Conservation (phyloP, 2,797 vertebrate genomes). For the Lutjanus argentimaculatus region DNA sequence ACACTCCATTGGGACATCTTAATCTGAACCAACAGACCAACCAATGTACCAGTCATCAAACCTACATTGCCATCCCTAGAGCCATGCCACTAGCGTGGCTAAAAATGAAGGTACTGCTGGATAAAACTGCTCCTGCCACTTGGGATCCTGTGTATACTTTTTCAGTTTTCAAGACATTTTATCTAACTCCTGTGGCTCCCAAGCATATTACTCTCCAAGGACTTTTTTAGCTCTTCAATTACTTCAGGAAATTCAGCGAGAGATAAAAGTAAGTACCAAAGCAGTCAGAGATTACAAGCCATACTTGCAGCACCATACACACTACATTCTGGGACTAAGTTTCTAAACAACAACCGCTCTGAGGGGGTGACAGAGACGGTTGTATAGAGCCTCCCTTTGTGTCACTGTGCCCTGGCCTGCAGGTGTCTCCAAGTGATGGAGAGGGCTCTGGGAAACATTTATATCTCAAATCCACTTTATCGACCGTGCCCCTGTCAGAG, state of each 20-base stretch:
- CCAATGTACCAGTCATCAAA: not conserved
- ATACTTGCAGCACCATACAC: constrained; percentile 24
- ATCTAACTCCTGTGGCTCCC: constrained; percentile 59
- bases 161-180: constrained; percentile 64
- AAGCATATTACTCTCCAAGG: constrained; percentile 51
- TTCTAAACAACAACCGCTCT: constrained; percentile 49
- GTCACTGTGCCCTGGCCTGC: constrained; percentile 67
- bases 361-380: constrained; percentile 50
- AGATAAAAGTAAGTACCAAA: constrained; percentile 68
- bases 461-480: constrained; percentile 87
- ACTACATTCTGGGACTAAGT: constrained; percentile 43
- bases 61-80: not conserved
- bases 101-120: constrained; percentile 27
- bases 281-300: constrained; percentile 57
- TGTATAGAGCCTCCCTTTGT: constrained; percentile 60
- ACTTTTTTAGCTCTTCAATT: constrained; percentile 65
- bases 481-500: constrained; percentile 80
- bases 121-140: constrained; percentile 44
- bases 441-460: constrained; percentile 84
- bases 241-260: constrained; percentile 57
- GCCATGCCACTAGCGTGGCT: not conserved
- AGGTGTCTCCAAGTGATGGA: constrained; percentile 83
- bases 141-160: constrained; percentile 47
- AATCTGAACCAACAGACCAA: not conserved
- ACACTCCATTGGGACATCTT: constrained; percentile 2